phyloP scores from a whole-genome alignment of 2,113 vertebrate genomes.

The Urocitellus parryii region DNA sequence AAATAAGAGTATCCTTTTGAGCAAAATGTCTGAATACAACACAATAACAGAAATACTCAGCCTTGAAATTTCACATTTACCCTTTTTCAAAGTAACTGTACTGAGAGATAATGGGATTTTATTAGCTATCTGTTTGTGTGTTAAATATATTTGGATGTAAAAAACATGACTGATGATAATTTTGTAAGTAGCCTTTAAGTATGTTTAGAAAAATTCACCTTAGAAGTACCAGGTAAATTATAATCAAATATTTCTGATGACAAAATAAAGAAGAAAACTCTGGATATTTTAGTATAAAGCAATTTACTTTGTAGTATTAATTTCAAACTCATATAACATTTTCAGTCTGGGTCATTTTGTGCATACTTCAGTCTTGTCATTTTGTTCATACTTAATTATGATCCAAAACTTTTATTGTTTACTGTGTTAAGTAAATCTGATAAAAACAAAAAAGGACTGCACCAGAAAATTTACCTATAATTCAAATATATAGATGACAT shows the following conservation, averaged over 20 bases:
- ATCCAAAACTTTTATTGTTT: neutral
- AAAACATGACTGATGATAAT: constrained; percentile 70
- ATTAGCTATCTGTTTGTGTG: constrained; percentile 75
- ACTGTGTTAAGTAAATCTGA: neutral
- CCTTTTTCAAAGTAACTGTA: constrained; percentile 75
- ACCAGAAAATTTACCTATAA: neutral
- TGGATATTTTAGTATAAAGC: constrained; percentile 46
- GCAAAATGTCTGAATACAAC: neutral
- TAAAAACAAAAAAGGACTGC: neutral
- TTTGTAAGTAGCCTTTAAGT: constrained; percentile 51
- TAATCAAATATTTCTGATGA: neutral
- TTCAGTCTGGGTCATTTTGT: neutral
- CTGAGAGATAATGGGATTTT: constrained; percentile 61
- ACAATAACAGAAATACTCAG: constrained; percentile 9
- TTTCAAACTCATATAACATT: neutral
- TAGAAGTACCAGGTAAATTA: constrained; percentile 64
- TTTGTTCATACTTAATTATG: neutral
- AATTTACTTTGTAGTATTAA: neutral
- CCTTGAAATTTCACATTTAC: constrained; percentile 7
- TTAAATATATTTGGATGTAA: constrained; percentile 78
- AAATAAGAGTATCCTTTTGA: neutral
- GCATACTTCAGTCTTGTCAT: neutral
- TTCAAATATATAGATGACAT: neutral
- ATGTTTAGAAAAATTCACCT: constrained; percentile 13
- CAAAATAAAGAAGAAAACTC: neutral